Evolutionary conservation across 2,797 vertebrate genomes (phyloP).

Genomic region (Xiphophorus birchmanni): DNA sequence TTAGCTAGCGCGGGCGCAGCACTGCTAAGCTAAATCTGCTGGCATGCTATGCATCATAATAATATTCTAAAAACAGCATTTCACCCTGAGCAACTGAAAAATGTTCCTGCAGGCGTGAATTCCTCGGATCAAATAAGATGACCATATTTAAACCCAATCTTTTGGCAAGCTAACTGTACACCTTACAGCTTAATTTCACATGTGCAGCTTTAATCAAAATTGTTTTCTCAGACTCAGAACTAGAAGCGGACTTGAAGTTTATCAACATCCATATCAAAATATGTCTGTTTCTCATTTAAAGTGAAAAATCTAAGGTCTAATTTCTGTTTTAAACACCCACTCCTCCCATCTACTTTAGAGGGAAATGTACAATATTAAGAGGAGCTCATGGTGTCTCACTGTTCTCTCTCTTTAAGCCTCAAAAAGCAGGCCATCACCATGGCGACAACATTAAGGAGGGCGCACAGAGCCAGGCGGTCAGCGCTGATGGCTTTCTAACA

Average conservation of each 20-base stretch:
- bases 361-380: constrained; percentile 63
- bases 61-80: too few species aligned
- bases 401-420: constrained; percentile 50
- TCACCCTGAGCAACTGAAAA: too few species aligned
- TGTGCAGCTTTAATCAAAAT: constrained; percentile 13
- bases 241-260: constrained; percentile 28
- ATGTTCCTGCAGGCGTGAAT: too few species aligned
- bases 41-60: too few species aligned
- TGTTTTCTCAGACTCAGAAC: neutral
- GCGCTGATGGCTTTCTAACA: constrained; percentile 40
- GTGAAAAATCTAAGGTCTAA: constrained; percentile 14
- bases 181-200: constrained; percentile 1
- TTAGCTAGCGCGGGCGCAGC: too few species aligned
- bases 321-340: constrained; percentile 33
- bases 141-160: too few species aligned
- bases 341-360: constrained; percentile 46
- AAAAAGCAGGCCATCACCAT: constrained; percentile 72
- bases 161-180: neutral
- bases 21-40: too few species aligned
- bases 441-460: constrained; percentile 69
- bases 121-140: too few species aligned
- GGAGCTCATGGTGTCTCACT: constrained; percentile 58
- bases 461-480: constrained; percentile 48
- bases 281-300: constrained; percentile 30
- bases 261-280: constrained; percentile 45